A percentile compares a stretch with the other conserved stretches of the same genome.
Conservation (phyloP, 1,140 invertebrate species). For the Xylocopa sonorina region DNA sequence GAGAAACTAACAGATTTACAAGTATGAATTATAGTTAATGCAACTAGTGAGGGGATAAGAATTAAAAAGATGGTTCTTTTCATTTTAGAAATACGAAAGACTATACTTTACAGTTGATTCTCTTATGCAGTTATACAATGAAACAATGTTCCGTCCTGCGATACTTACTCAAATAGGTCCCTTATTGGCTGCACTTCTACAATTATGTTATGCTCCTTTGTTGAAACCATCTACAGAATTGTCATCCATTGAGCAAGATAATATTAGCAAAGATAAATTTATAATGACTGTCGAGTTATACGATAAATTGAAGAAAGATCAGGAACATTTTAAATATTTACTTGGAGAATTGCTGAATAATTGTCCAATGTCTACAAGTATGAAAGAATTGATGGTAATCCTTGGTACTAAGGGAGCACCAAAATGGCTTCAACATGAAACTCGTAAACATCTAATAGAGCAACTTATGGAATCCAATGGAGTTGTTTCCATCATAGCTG, state of each 20-base stretch:
- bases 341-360: conserved; percentile 83
- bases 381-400: conserved; percentile 87
- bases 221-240: conserved; percentile 81
- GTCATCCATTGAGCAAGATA: neutral
- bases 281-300: conserved; percentile 80
- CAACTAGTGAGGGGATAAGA: conserved; percentile 5
- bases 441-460: conserved; percentile 84
- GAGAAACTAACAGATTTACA: conserved; percentile 67
- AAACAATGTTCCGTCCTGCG: conserved; percentile 74
- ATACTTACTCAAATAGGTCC: conserved; percentile 78
- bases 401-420: conserved; percentile 84
- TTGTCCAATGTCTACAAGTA: conserved; percentile 84
- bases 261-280: conserved; percentile 52
- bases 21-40: conserved; percentile 52
- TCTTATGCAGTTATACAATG: conserved; percentile 76
- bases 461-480: conserved; percentile 84
- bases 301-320: conserved; percentile 81
- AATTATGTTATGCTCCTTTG: conserved; percentile 86
- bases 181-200: conserved; percentile 86
- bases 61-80: conserved; percentile 17
- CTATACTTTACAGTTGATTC: conserved; percentile 71
- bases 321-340: conserved; percentile 81
- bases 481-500: conserved; percentile 83
- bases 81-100: conserved; percentile 78
- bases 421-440: conserved; percentile 85